A percentile compares a stretch with the other conserved stretches of the same genome.
These are phyloP conservation scores for Opisthocomus hoazin DNA, from an alignment of 2,113 vertebrate species.

Conservation along the genomic window DNA sequence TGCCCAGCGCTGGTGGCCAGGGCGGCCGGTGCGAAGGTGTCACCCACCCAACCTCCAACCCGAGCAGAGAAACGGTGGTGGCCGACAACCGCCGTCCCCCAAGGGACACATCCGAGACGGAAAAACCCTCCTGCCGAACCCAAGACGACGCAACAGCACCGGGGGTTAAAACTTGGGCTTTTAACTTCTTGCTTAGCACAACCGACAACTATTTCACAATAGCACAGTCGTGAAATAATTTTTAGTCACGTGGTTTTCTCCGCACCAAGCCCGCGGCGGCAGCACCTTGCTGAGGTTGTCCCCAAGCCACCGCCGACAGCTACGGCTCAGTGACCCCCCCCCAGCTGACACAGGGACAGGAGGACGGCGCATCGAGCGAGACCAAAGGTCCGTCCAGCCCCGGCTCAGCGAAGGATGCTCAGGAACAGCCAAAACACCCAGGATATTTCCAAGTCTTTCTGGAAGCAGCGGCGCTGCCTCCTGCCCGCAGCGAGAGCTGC, in stretches of 20 bases:
- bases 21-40: background rate
- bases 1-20: background rate
- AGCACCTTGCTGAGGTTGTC: background rate
- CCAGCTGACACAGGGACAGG: fast-evolving
- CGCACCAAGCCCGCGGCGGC: fast-evolving
- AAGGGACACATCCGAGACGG: background rate
- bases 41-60: background rate
- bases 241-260: background rate
- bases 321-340: background rate
- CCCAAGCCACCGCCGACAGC: too few relatives aligned
- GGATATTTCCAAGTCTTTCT: background rate
- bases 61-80: background rate
- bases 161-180: background rate
- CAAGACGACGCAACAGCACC: too few relatives aligned
- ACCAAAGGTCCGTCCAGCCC: background rate
- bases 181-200: background rate
- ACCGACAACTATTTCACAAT: background rate
- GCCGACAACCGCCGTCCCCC: too few relatives aligned
- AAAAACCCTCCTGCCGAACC: background rate
- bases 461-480: background rate
- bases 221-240: background rate
- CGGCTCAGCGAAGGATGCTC: background rate
- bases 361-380: fast-evolving
- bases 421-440: background rate
- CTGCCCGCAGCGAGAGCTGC: fast-evolving